phyloP scores from a whole-genome alignment of 1,140 invertebrate genomes.

The Pseudomyrmex gracilis region DNA sequence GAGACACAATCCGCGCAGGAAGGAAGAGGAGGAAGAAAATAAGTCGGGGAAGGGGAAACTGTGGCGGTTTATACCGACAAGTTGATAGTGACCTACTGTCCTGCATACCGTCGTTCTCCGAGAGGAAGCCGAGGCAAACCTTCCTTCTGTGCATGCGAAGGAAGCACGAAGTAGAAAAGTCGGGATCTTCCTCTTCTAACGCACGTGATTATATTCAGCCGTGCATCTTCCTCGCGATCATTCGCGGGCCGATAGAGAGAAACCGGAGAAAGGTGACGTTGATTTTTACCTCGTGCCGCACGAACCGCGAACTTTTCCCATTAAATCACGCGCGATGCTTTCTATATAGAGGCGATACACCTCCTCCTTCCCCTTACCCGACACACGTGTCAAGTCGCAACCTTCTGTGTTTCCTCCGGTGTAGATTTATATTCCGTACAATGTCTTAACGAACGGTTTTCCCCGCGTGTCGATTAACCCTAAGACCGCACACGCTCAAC shows the following conservation, averaged over 20 bases:
- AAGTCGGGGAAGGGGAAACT: background rate
- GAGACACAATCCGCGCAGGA: constrained; percentile 9
- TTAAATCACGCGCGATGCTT: constrained; percentile 46
- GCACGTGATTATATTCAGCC: constrained; percentile 41
- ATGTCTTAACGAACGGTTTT: constrained; percentile 32
- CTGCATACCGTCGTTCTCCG: constrained; percentile 69
- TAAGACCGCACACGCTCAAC: constrained; percentile 6
- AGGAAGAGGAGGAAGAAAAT: constrained; percentile 23
- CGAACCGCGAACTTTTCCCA: constrained; percentile 44
- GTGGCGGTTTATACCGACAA: constrained; percentile 22
- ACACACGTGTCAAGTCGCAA: background rate
- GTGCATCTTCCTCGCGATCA: constrained; percentile 22
- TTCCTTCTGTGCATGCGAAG: background rate
- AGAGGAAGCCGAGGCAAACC: constrained; percentile 34
- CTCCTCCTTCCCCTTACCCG: background rate
- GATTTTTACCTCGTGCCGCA: constrained; percentile 46
- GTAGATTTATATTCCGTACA: constrained; percentile 16
- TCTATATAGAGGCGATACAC: constrained; percentile 21
- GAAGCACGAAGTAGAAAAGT: constrained; percentile 9
- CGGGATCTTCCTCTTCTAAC: background rate
- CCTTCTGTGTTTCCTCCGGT: background rate
- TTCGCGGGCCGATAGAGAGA: constrained; percentile 26
- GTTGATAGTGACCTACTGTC: constrained; percentile 76
- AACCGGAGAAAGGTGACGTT: constrained; percentile 43
- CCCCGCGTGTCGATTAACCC: constrained; percentile 11